These are phyloP conservation scores for Calliphora vicina DNA, from an alignment of 1,140 invertebrate species.

Conservation along the genomic window DNA sequence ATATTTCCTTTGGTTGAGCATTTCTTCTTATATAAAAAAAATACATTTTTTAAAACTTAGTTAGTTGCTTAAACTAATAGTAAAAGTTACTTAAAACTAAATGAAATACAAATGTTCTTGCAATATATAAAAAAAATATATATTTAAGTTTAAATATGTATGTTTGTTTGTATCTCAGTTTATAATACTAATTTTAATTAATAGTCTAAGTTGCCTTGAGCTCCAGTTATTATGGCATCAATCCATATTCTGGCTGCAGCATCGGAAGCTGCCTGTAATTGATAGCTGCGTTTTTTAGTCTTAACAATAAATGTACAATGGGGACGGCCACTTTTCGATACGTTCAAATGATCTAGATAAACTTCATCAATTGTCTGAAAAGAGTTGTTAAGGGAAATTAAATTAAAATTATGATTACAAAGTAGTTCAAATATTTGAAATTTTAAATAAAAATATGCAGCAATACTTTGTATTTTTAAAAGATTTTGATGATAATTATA, in stretches of 20 bases:
- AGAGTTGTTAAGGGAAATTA: neutral
- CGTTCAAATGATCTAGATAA: conserved; percentile 93
- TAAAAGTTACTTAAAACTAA: neutral
- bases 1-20: conserved; percentile 15
- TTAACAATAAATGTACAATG: conserved; percentile 96
- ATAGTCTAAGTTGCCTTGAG: conserved; percentile 62
- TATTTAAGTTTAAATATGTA: neutral
- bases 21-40: neutral
- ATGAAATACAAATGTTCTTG: neutral
- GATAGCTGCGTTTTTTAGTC: conserved; percentile 87
- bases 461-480: too few species aligned
- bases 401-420: too few species aligned
- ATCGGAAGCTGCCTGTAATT: conserved; percentile 90
- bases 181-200: conserved; percentile 36
- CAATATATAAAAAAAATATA: neutral
- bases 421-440: too few species aligned
- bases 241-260: conserved; percentile 98
- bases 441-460: too few species aligned
- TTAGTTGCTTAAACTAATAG: neutral
- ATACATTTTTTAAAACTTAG: neutral
- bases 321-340: conserved; percentile 89
- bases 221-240: conserved; percentile 74
- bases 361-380: conserved; percentile 94
- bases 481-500: too few species aligned
- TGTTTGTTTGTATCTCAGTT: neutral